Conservation (phyloP, 2,888 invertebrate genomes). For the Drosophila multiciliata region DNA sequence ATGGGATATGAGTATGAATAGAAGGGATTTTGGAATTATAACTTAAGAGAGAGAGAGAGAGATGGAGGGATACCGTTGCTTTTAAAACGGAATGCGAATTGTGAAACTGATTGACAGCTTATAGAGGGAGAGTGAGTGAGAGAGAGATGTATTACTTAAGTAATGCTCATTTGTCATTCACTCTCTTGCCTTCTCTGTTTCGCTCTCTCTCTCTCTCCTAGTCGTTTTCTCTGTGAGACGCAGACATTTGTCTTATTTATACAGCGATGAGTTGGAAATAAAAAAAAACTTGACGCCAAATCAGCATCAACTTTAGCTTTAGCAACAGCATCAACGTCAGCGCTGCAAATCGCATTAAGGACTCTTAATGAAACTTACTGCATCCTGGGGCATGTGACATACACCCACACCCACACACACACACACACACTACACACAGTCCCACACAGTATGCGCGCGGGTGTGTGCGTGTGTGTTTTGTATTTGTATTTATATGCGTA, state of each 20-base stretch:
- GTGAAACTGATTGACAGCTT: conserved; percentile 1
- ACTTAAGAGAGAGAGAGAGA: not conserved
- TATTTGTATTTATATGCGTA: conserved; percentile 40
- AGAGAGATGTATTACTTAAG: not conserved
- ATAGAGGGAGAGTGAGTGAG: not conserved
- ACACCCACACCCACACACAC: conserved; percentile 68
- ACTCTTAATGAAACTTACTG: conserved; percentile 81
- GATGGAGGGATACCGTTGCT: conserved; percentile 7
- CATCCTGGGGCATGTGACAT: conserved; percentile 68
- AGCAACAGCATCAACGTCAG: conserved; percentile 56
- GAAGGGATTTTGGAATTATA: not conserved
- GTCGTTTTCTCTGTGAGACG: conserved; percentile 1
- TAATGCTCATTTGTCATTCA: conserved; percentile 21
- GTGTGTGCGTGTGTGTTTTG: conserved; percentile 10
- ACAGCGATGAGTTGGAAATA: conserved; percentile 31
- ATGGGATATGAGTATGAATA: conserved; percentile 16
- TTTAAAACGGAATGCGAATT: not conserved
- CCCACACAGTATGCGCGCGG: not conserved
- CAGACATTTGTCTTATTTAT: conserved; percentile 71
- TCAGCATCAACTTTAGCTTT: conserved; percentile 23
- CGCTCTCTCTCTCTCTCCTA: not conserved
- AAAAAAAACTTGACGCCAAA: conserved; percentile 42
- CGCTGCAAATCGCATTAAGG: conserved; percentile 80
- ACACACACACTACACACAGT: conserved; percentile 34
- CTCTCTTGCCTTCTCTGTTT: not conserved